phyloP scores from a whole-genome alignment of 1,140 invertebrate species.

The Uloborus diversus region DNA sequence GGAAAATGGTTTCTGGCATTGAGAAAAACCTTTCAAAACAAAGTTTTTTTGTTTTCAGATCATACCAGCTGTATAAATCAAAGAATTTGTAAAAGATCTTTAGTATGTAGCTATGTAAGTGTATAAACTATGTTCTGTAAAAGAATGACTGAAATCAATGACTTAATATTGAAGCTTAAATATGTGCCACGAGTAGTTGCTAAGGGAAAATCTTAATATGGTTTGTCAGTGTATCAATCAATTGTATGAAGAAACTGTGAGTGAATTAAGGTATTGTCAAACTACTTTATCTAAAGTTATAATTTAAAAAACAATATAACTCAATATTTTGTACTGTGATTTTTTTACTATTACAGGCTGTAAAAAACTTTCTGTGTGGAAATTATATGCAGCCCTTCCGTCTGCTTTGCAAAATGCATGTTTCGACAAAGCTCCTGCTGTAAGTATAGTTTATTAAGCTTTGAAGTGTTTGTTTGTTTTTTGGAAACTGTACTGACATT shows the following conservation, averaged over 20 bases:
- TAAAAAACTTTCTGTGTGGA: constrained; percentile 75
- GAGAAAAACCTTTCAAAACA: too few species aligned
- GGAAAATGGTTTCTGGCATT: too few species aligned
- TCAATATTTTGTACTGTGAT: neutral
- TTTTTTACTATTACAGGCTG: constrained; percentile 60
- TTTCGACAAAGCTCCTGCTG: constrained; percentile 73
- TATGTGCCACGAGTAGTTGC: neutral
- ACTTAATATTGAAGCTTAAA: neutral
- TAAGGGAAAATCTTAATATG: neutral
- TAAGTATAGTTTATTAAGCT: neutral
- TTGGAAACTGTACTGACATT: neutral
- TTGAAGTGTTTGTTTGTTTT: neutral
- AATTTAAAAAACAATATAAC: too few species aligned
- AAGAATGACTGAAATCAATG: too few species aligned
- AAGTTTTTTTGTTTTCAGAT: too few species aligned
- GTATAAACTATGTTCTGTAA: too few species aligned
- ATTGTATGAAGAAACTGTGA: neutral
- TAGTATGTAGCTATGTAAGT: too few species aligned
- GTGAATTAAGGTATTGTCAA: neutral
- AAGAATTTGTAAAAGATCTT: too few species aligned
- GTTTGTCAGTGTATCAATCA: neutral
- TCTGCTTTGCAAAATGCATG: constrained; percentile 80
- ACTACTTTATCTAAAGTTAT: too few species aligned
- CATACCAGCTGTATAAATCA: too few species aligned
- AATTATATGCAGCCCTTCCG: constrained; percentile 85